Conservation (phyloP, 2,797 vertebrate species). For the Pygocentrus nattereri region DNA sequence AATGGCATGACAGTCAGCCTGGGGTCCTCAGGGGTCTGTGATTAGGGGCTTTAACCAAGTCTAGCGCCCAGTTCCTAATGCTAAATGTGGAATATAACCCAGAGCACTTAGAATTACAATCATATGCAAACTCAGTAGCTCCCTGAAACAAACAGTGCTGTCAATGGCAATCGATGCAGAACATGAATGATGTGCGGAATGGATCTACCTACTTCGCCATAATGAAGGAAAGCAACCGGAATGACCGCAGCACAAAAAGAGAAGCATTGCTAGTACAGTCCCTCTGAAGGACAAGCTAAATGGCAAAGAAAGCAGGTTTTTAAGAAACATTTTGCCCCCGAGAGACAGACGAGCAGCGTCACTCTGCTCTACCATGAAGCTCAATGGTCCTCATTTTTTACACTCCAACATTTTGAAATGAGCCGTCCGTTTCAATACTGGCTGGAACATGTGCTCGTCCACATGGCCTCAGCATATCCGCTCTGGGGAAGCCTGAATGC, state of each 20-base stretch:
- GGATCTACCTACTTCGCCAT: constrained; percentile 2
- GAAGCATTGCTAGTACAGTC: not conserved
- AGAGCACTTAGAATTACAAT: constrained; percentile 51
- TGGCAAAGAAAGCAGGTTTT: constrained; percentile 1
- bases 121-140: constrained; percentile 48
- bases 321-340: not conserved
- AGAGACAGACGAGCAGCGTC: constrained; percentile 7
- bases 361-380: constrained; percentile 42
- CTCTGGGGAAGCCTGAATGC: no score
- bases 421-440: no score
- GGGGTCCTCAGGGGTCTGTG: constrained; percentile 36
- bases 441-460: no score
- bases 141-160: constrained; percentile 30
- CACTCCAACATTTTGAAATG: constrained; percentile 1
- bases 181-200: not conserved
- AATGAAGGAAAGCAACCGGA: constrained; percentile 11
- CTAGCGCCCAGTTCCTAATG: constrained; percentile 25
- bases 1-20: constrained; percentile 33
- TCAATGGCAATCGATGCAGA: constrained; percentile 6
- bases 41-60: not conserved
- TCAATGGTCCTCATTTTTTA: constrained; percentile 40
- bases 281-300: not conserved
- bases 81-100: constrained; percentile 32
- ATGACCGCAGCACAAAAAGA: not conserved
- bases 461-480: no score